Evolutionary conservation across 2,888 invertebrate genomes (phyloP).

Genomic region (Limenitis camilla): DNA sequence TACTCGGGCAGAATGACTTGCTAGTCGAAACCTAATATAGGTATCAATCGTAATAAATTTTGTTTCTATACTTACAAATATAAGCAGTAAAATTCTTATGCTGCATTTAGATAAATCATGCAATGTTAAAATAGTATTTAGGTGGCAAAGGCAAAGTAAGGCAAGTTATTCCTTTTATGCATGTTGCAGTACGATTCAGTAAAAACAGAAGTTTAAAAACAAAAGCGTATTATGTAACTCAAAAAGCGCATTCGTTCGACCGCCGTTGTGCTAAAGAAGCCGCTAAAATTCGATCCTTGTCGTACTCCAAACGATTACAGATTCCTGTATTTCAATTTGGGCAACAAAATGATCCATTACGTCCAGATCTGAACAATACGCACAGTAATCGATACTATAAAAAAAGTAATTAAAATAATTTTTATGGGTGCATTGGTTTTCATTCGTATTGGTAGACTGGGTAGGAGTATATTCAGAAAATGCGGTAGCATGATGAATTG

Average conservation of each 20-base stretch:
- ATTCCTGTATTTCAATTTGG: constrained; percentile 24
- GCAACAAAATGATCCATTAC: constrained; percentile 21
- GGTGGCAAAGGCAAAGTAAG: constrained; percentile 2
- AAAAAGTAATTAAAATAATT: constrained; percentile 23
- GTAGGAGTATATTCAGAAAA: too few relatives aligned
- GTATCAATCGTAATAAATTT: too few relatives aligned
- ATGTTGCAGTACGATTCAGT: not conserved
- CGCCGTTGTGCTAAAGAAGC: constrained; percentile 19
- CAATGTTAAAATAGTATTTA: not conserved
- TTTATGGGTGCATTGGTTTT: constrained; percentile 13
- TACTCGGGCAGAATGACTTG: too few relatives aligned
- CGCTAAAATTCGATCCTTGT: constrained; percentile 20
- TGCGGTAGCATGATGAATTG: too few relatives aligned
- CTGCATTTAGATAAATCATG: not conserved
- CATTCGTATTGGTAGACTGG: constrained; percentile 4
- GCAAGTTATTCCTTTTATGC: constrained; percentile 4
- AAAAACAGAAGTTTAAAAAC: constrained; percentile 2
- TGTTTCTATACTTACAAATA: too few relatives aligned
- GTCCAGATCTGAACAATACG: constrained; percentile 10
- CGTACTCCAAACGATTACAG: constrained; percentile 19
- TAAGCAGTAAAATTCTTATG: too few relatives aligned
- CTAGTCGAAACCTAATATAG: too few relatives aligned
- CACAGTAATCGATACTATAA: constrained; percentile 18
- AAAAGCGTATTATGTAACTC: constrained; percentile 10
- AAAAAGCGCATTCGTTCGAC: constrained; percentile 17